Evolutionary conservation across 2,113 vertebrate species (phyloP), one percentile per base, ranked within the genome.

Genomic region (Notothenia rossii): DNA sequence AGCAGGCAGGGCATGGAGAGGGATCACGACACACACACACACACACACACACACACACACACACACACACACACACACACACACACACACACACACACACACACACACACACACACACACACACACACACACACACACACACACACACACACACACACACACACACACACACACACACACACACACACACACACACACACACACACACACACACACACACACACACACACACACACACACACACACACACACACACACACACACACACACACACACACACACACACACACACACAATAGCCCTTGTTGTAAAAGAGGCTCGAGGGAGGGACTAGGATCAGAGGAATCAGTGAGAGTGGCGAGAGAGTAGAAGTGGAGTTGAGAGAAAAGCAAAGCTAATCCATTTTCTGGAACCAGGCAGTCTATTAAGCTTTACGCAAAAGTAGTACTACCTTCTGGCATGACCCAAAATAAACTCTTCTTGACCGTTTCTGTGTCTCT

Each of bases 361-460:
- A 14, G 72, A 20, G 11, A 17, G 58, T 33, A 60, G 63, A 66
- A 48, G 65, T 40, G 36, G 20, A 76, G 78, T 56, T 29, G 6
- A 33, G 20, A 62, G 53, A 68, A 64, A 72, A 79, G 63, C 56
- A 45, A 69, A 76, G 86, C 83, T 89, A 61, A 91, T 86, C 85
- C 83, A 55, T 62, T 87, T 72, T 1, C 29, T 10, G 46, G 25
- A 68, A 14, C 77, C 86, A 90, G 81, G 58, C 50, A 14, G 83
- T 61, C 61, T 79, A 77, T 86, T 91, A 86, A 90, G 75, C 87
- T 54, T 69, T 25, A 36, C 3, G 20, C 14, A 18, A 53, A 77
- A 71, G 70, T 45, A 77, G 36, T 10, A 22, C 66, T 69, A 60
- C 12, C 22, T 79, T 59, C 43, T 25, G 20, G 18, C 46, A 18